phyloP scores from a whole-genome alignment of 2,888 invertebrate genomes.

The Deilephila porcellus region DNA sequence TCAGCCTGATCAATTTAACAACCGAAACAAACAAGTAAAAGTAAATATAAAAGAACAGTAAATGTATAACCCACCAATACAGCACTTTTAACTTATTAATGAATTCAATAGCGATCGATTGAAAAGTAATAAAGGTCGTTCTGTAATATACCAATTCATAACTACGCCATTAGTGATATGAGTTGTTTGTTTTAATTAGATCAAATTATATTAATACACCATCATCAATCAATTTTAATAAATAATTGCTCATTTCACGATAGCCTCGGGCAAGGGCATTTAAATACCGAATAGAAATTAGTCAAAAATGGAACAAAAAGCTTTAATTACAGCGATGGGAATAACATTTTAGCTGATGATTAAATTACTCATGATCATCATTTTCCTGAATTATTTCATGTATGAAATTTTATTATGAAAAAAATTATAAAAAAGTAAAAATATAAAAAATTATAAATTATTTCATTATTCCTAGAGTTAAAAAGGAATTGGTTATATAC shows the following conservation, averaged over 20 bases:
- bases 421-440: too few species aligned
- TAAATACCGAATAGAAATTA: too few species aligned
- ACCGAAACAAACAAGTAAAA: not conserved
- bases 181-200: not conserved
- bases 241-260: not conserved
- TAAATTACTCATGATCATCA: too few species aligned
- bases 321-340: too few species aligned
- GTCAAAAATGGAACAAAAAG: too few species aligned
- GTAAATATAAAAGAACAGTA: not conserved
- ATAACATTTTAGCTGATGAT: too few species aligned
- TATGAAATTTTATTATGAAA: too few species aligned
- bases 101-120: slow-evolving; percentile 23
- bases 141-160: not conserved
- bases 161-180: not conserved
- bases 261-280: too few species aligned
- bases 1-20: not conserved
- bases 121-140: slow-evolving; percentile 18
- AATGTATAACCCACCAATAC: not conserved
- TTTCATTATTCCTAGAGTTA: too few species aligned
- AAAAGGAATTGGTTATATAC: too few species aligned
- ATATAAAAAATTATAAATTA: too few species aligned
- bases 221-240: not conserved
- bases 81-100: slow-evolving; percentile 17
- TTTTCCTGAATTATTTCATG: too few species aligned
- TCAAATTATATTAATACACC: not conserved